Conservation (phyloP, 2,113 vertebrate species). For the Cyanoramphus novaezelandiae region DNA sequence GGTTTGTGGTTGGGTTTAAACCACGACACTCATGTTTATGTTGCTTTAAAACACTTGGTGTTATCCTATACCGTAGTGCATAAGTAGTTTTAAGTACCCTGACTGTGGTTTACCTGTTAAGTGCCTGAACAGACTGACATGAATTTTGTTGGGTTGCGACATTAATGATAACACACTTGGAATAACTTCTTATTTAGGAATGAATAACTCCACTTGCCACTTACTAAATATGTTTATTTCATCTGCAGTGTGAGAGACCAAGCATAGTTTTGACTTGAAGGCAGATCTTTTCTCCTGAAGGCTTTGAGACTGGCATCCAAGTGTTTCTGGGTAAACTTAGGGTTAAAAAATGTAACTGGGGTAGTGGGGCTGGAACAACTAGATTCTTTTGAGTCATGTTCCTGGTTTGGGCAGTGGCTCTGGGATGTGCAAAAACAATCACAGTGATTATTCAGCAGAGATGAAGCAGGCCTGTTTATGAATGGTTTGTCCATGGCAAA, state of each 20-base stretch:
- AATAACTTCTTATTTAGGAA: background rate
- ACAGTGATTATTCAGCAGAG: slow-evolving; percentile 5
- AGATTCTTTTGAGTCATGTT: background rate
- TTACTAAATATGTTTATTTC: background rate
- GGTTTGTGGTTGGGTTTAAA: too few relatives aligned
- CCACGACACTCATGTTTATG: background rate
- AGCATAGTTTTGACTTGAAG: background rate
- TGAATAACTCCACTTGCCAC: background rate
- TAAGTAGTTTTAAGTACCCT: background rate
- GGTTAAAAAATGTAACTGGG: background rate
- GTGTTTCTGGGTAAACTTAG: background rate
- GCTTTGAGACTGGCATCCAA: background rate
- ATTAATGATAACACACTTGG: background rate
- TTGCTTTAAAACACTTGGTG: background rate
- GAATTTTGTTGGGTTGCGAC: background rate
- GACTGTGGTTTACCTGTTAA: background rate
- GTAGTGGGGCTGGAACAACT: background rate
- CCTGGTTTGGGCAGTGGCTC: background rate
- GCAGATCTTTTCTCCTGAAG: background rate
- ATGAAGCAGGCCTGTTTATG: background rate
- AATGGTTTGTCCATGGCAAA: background rate
- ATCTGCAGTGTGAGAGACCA: background rate
- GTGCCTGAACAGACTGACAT: background rate
- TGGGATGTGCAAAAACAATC: background rate
- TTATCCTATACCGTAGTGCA: background rate